Evolutionary conservation across 2,113 vertebrate species (phyloP).

Genomic region (Dryoscopus gambensis): DNA sequence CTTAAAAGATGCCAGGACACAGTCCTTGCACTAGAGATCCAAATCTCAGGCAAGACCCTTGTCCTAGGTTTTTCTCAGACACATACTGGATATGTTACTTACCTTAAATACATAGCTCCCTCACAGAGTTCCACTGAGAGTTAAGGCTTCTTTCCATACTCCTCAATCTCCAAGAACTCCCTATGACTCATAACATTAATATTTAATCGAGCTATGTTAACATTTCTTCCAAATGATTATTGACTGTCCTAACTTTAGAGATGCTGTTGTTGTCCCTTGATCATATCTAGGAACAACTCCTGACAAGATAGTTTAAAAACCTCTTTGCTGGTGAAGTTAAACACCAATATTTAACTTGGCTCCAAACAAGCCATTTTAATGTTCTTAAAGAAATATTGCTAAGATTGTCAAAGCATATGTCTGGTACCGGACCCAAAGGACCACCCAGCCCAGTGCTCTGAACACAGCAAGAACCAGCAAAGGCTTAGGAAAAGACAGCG

Average conservation of each 20-base stretch:
- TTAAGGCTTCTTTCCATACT: background rate
- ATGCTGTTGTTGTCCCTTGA: background rate
- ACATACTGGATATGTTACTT: background rate
- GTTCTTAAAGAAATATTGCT: background rate
- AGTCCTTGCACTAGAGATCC: background rate
- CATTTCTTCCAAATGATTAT: slow-evolving; percentile 23
- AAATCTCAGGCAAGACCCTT: background rate
- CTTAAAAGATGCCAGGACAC: background rate
- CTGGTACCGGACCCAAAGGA: background rate
- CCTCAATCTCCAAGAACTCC: background rate
- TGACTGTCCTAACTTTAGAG: slow-evolving; percentile 24
- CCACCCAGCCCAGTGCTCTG: background rate
- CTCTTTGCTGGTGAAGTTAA: background rate
- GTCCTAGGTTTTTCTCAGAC: background rate
- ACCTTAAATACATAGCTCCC: background rate
- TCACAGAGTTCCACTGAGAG: background rate
- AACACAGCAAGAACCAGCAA: background rate
- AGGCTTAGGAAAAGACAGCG: background rate
- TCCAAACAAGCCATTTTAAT: background rate
- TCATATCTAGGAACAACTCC: background rate
- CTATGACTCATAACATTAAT: slow-evolving; percentile 34
- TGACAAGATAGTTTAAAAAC: background rate
- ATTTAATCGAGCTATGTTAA: slow-evolving; percentile 35
- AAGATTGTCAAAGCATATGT: background rate
- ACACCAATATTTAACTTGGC: background rate